Conservation (phyloP, 2,888 invertebrate genomes). For the Agonopterix subpropinquella region DNA sequence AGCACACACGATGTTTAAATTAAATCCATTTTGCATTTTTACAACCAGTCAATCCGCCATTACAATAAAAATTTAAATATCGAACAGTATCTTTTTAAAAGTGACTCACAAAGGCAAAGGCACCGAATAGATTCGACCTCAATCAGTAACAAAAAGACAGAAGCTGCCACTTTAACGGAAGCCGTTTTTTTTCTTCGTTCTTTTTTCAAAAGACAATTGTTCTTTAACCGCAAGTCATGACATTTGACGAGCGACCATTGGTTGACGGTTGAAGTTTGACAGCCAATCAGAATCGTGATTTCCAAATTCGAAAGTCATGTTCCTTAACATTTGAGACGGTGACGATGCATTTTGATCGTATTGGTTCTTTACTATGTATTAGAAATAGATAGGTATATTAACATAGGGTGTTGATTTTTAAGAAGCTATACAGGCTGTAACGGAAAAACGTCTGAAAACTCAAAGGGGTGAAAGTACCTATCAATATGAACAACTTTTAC, state of each 20-base stretch:
- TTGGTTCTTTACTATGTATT: slow-evolving; percentile 12
- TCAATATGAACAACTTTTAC: too few species aligned
- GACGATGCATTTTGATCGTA: slow-evolving; percentile 36
- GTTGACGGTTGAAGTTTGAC: slow-evolving; percentile 62
- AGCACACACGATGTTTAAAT: too few species aligned
- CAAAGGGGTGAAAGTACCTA: too few species aligned
- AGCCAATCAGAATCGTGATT: slow-evolving; percentile 64
- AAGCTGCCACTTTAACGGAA: slow-evolving; percentile 70
- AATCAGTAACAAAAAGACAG: slow-evolving; percentile 36
- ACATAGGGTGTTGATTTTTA: neutral
- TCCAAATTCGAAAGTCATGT: slow-evolving; percentile 67
- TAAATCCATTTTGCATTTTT: too few species aligned
- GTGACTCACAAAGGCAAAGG: slow-evolving; percentile 37
- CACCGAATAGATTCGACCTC: slow-evolving; percentile 11
- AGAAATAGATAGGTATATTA: slow-evolving; percentile 1
- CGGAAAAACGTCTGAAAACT: too few species aligned
- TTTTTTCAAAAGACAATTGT: slow-evolving; percentile 52
- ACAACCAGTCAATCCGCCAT: too few species aligned
- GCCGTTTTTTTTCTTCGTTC: slow-evolving; percentile 45
- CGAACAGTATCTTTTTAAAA: slow-evolving; percentile 21
- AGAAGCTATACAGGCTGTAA: too few species aligned
- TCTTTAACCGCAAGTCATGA: slow-evolving; percentile 62
- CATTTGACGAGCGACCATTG: slow-evolving; percentile 70
- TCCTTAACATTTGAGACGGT: slow-evolving; percentile 65
- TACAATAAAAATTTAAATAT: slow-evolving; percentile 7